phyloP scores from a whole-genome alignment of 2,113 vertebrate genomes.

The Catharus minimus region DNA sequence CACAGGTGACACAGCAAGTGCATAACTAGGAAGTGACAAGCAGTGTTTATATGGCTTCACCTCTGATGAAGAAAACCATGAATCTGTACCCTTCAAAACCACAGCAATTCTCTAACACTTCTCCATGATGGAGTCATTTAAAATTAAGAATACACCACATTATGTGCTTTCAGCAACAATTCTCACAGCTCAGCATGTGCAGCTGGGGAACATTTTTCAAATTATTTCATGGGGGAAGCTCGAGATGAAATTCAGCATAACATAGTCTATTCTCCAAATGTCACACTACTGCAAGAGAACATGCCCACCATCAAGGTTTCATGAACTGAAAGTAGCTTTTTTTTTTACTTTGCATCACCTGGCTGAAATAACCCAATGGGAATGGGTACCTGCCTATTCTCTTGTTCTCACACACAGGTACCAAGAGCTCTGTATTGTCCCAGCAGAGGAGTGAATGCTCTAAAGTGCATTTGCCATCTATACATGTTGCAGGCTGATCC shows the following conservation, averaged over 20 bases:
- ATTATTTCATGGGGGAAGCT: conserved; percentile 40
- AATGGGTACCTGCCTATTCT: not conserved
- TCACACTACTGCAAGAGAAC: not conserved
- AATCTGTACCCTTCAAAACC: not conserved
- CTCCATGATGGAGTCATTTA: not conserved
- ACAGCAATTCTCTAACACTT: not conserved
- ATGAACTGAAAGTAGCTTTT: not conserved
- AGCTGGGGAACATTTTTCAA: not conserved
- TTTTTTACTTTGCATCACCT: not conserved
- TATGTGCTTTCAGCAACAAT: not conserved
- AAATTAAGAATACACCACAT: not conserved
- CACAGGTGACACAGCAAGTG: not conserved
- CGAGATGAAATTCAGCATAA: conserved; percentile 12
- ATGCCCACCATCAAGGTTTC: not conserved
- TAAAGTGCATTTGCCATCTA: not conserved
- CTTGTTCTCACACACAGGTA: not conserved
- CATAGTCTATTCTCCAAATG: not conserved
- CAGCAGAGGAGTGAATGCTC: not conserved
- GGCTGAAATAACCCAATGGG: not conserved
- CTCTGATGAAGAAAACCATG: not conserved
- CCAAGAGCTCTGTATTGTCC: not conserved
- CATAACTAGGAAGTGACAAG: not conserved
- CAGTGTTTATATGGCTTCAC: not conserved
- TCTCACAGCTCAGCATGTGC: not conserved
- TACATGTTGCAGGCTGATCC: not conserved